Percentiles rank a stretch among this genome's conserved stretches.
Conservation (phyloP, 2,888 invertebrate genomes). For the Notodromas monacha region DNA sequence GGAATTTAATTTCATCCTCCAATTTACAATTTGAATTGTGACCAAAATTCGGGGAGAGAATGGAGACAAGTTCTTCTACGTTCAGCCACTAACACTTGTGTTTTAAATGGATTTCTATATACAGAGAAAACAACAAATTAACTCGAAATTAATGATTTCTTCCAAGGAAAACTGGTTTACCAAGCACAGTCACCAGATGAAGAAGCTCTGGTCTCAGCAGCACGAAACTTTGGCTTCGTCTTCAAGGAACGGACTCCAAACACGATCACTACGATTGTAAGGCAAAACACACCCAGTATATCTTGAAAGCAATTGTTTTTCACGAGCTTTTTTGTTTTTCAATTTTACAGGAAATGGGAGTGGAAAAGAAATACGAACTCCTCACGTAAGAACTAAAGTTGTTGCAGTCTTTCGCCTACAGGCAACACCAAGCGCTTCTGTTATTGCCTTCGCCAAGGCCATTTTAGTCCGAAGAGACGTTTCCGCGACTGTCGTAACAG, state of each 20-base stretch:
- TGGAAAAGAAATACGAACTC: constrained; percentile 38
- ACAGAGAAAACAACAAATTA: too few species aligned
- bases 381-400: too few species aligned
- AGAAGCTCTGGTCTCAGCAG: constrained; percentile 80
- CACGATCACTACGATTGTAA: constrained; percentile 59
- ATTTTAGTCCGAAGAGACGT: constrained; percentile 45
- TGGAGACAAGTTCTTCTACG: too few species aligned
- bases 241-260: constrained; percentile 72
- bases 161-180: constrained; percentile 34
- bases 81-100: too few species aligned
- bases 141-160: too few species aligned
- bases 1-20: too few species aligned
- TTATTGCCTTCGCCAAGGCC: constrained; percentile 52
- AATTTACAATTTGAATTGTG: too few species aligned
- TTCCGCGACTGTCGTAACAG: constrained; percentile 97
- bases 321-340: too few species aligned
- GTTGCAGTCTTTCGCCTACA: constrained; percentile 96
- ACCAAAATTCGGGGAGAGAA: too few species aligned
- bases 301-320: too few species aligned
- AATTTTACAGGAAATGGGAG: constrained; percentile 32
- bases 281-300: too few species aligned
- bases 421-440: constrained; percentile 97
- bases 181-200: constrained; percentile 96
- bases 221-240: constrained; percentile 92
- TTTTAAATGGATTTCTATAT: too few species aligned